These are phyloP conservation scores for Rhabdomys pumilio DNA, from an alignment of 2,797 vertebrate genomes.

Conservation along the genomic window DNA sequence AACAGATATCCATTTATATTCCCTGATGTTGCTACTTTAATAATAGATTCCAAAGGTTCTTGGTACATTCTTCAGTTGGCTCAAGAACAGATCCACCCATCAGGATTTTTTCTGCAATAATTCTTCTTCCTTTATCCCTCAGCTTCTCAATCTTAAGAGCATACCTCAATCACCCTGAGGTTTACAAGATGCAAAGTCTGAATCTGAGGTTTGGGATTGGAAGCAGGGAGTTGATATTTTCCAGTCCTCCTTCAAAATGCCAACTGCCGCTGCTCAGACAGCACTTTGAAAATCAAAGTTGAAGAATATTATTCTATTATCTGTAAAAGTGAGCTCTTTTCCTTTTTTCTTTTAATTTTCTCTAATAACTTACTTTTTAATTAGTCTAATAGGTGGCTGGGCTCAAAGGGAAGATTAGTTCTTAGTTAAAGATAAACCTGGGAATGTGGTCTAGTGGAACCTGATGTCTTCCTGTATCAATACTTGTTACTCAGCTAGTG, in stretches of 20 bases:
- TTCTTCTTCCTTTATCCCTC: background rate
- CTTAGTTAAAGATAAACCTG: constrained; percentile 12
- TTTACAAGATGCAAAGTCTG: background rate
- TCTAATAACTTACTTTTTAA: constrained; percentile 57
- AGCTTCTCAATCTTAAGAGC: background rate
- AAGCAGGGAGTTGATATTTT: background rate
- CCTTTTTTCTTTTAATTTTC: background rate
- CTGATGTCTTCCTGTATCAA: constrained; percentile 18
- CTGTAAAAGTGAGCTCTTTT: background rate
- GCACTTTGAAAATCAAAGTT: background rate
- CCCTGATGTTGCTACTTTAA: constrained; percentile 2
- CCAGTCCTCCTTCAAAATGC: background rate
- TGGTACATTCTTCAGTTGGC: background rate
- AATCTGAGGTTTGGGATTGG: background rate
- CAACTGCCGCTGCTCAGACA: background rate
- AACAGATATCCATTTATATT: background rate
- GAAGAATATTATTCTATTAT: background rate
- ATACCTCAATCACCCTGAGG: background rate
- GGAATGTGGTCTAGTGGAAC: background rate
- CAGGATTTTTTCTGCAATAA: background rate
- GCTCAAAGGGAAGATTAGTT: background rate
- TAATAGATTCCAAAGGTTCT: background rate
- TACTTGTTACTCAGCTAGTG: background rate
- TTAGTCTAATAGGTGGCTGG: constrained; percentile 22
- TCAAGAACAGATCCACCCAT: background rate